A percentile compares a stretch with the other conserved stretches of the same genome.
Evolutionary conservation across 2,888 invertebrate genomes (phyloP).

Genomic region (Mythimna loreyi): DNA sequence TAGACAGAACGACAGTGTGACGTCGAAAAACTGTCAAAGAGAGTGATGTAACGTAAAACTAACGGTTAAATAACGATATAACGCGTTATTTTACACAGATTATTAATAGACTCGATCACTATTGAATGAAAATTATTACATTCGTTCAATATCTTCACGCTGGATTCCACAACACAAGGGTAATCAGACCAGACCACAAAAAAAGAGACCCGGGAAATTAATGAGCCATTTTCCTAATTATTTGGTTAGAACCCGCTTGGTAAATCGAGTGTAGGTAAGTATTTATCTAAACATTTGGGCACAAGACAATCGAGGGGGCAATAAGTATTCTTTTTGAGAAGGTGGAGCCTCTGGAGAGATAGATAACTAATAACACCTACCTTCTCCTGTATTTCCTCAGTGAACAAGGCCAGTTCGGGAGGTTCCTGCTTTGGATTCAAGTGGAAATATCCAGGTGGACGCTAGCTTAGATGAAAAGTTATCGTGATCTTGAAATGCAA

Average conservation of each 20-base stretch:
- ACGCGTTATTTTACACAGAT: conserved; percentile 36
- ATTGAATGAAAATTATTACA: neutral
- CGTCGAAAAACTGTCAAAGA: conserved; percentile 3
- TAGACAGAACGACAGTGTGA: conserved; percentile 23
- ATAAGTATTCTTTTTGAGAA: no score
- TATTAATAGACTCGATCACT: conserved; percentile 1
- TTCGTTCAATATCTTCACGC: conserved; percentile 27
- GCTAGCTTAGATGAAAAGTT: no score
- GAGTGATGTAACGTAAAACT: conserved; percentile 4
- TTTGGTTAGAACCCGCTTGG: no score
- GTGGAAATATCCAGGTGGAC: no score
- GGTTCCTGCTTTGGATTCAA: no score
- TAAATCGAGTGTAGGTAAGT: neutral
- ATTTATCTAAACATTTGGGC: no score
- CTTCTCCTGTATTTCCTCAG: no score
- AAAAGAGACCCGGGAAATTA: neutral
- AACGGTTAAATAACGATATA: conserved; percentile 11
- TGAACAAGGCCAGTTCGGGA: no score
- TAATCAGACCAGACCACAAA: neutral
- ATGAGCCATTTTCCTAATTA: neutral
- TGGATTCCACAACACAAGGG: neutral
- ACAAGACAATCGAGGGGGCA: no score
- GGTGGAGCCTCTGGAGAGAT: no score
- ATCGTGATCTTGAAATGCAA: no score
- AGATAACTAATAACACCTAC: no score